These are phyloP conservation scores for Lucifuga dentata DNA, from an alignment of 2,113 vertebrate species.

Conservation along the genomic window DNA sequence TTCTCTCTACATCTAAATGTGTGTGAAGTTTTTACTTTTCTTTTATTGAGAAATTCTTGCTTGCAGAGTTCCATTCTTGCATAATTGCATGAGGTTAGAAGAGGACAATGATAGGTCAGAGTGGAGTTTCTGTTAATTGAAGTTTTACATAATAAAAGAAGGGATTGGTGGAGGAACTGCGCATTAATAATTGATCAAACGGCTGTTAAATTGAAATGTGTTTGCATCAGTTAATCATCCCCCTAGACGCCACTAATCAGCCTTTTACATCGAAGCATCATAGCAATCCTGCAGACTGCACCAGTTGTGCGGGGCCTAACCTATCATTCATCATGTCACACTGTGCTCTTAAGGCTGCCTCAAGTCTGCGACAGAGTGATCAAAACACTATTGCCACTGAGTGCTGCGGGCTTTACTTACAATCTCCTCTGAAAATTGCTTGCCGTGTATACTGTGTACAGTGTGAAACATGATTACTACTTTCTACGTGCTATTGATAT, in stretches of 20 bases:
- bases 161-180: slow-evolving; percentile 30
- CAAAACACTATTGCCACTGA: slow-evolving; percentile 70
- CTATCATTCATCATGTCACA: slow-evolving; percentile 71
- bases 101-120: slow-evolving; percentile 58
- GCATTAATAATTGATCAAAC: slow-evolving; percentile 81
- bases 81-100: slow-evolving; percentile 5
- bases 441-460: slow-evolving; percentile 32
- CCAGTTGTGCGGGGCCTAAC: slow-evolving; percentile 42
- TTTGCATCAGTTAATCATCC: slow-evolving; percentile 82
- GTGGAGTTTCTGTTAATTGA: slow-evolving; percentile 64
- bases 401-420: slow-evolving; percentile 57
- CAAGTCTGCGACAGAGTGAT: slow-evolving; percentile 71
- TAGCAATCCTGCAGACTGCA: slow-evolving; percentile 53
- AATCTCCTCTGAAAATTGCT: slow-evolving; percentile 61
- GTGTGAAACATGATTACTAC: slow-evolving; percentile 64
- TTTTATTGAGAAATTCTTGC: slow-evolving; percentile 12
- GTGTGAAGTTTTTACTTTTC: slow-evolving; percentile 2
- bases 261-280: slow-evolving; percentile 64
- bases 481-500: slow-evolving; percentile 67
- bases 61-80: slow-evolving; percentile 28
- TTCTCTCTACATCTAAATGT: background rate
- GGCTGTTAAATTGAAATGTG: slow-evolving; percentile 78
- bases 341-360: slow-evolving; percentile 62
- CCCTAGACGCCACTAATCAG: slow-evolving; percentile 77
- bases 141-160: slow-evolving; percentile 71